A percentile compares a stretch with the other conserved stretches of the same genome.
Conservation (phyloP, 2,797 vertebrate genomes). For the Coranthus polyacanthus region DNA sequence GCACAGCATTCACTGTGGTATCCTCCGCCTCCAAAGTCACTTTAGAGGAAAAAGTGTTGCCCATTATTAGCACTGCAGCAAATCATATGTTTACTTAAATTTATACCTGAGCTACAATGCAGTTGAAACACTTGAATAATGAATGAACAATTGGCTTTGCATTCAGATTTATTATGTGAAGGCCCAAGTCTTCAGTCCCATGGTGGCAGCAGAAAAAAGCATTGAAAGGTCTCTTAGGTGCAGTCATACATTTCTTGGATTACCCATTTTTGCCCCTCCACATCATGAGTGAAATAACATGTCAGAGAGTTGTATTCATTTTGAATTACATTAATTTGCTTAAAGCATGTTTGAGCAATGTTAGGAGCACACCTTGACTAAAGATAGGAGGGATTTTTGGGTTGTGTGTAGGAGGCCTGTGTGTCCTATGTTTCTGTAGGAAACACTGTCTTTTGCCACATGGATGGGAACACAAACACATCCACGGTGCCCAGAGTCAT, state of each 20-base stretch:
- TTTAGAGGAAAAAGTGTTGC: slow-evolving; percentile 62
- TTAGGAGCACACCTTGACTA: slow-evolving; percentile 49
- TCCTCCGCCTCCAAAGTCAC: slow-evolving; percentile 62
- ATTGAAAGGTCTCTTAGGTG: slow-evolving; percentile 54
- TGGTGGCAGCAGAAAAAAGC: slow-evolving; percentile 58
- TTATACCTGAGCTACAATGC: slow-evolving; percentile 45
- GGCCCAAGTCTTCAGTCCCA: slow-evolving; percentile 28
- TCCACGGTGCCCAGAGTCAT: slow-evolving; percentile 42
- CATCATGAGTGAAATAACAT: slow-evolving; percentile 56
- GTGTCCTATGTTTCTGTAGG: slow-evolving; percentile 55
- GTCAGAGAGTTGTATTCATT: slow-evolving; percentile 66
- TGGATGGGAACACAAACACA: slow-evolving; percentile 31
- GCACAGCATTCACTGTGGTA: slow-evolving; percentile 68
- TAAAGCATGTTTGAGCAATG: slow-evolving; percentile 62
- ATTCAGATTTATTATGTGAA: slow-evolving; percentile 51
- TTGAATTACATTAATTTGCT: slow-evolving; percentile 75
- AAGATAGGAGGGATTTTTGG: slow-evolving; percentile 40
- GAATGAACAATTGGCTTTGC: slow-evolving; percentile 64
- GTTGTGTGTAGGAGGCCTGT: slow-evolving; percentile 41
- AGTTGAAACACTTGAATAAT: slow-evolving; percentile 51
- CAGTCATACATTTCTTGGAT: slow-evolving; percentile 33
- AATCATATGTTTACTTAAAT: slow-evolving; percentile 51
- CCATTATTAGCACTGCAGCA: slow-evolving; percentile 64
- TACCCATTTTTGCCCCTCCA: slow-evolving; percentile 22
- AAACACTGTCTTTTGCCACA: slow-evolving; percentile 40